These are phyloP conservation scores for Trachythela sp. DNA, from an alignment of 64 coral and sea anemone species.

Conservation along the genomic window DNA sequence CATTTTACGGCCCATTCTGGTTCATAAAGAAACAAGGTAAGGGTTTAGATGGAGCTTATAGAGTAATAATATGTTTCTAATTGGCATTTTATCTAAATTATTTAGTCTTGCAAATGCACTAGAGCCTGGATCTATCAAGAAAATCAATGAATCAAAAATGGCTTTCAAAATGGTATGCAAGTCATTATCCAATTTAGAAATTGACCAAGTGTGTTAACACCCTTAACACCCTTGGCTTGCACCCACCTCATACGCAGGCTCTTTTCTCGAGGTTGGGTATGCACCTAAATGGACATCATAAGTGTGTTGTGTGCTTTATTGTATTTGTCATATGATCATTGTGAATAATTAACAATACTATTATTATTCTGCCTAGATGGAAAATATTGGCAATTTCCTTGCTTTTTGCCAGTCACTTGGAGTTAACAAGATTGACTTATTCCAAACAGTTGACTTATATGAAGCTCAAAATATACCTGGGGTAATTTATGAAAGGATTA, in stretches of 20 bases:
- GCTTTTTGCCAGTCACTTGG: slow-evolving; percentile 4
- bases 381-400: slow-evolving; percentile 64
- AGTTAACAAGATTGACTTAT: slow-evolving; percentile 36
- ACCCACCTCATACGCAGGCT: neutral
- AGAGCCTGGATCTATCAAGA: slow-evolving; percentile 41
- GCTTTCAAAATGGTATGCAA: slow-evolving; percentile 59
- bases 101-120: slow-evolving; percentile 16
- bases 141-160: slow-evolving; percentile 34
- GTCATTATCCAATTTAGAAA: neutral
- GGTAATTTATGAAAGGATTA: neutral
- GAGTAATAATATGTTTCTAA: neutral
- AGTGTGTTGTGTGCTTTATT: too few relatives aligned
- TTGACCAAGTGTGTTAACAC: neutral
- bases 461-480: slow-evolving; percentile 49
- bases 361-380: slow-evolving; percentile 8
- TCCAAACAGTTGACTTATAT: slow-evolving; percentile 58
- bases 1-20: neutral
- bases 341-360: neutral
- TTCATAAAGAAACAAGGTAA: neutral
- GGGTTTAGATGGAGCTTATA: too few relatives aligned
- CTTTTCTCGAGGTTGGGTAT: neutral
- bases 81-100: neutral
- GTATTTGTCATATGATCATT: neutral
- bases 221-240: neutral
- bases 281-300: neutral